Base-by-base conservation (phyloP, 2,797 vertebrate genomes). In the Adrianichthys oophorus region DNA sequence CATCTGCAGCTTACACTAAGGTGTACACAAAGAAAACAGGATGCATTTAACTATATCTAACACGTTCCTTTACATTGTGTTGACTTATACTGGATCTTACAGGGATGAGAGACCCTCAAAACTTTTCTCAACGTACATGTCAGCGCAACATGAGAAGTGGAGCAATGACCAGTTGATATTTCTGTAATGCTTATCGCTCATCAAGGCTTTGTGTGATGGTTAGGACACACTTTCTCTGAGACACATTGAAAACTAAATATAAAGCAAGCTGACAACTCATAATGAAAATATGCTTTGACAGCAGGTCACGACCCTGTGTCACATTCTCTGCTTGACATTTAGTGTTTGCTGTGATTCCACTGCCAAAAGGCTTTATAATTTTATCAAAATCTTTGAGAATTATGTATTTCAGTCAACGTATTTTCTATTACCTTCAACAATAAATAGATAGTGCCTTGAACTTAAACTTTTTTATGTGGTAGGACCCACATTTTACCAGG, bases 131-230 rank as follows among this genome's bases (percentile, higher is more conserved):
- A 72, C 7, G 26, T 29, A 5, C 26, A 29, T 74, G 52, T 70
- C 76, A 75, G 40, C 4, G 16, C 48, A 44, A 41, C 62, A 70
- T 41, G 52, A 52, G 26, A 72, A 58, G 62, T 18, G 26, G 43
- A 80, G 72, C 79, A 57, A 60, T 78, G 67, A 65, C 53, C 15
- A 50, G 57, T 21, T 57, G 57, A 67, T 69, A 52, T 68, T 57
- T 62, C 54, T 43, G 52, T 7, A 42, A 78, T 65, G 65, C 58
- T 62, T 48, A 77, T 23, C 40, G 43, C 26, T 43, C 47, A 53
- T 50, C 52, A 62, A 47, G 51, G 48, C 45, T 60, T 46, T 43
- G 56, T 15, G 51, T 45, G 56, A 48, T 59, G 45, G 59, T 74
- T 56, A 62, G 41, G 42, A 40, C 5, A 3, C 51, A 48, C 32